Percentiles rank a stretch among this genome's conserved stretches.
These are phyloP conservation scores for Paralinhomoeus sp. DNA, from an alignment of 2,888 invertebrate species.

Conservation along the genomic window DNA sequence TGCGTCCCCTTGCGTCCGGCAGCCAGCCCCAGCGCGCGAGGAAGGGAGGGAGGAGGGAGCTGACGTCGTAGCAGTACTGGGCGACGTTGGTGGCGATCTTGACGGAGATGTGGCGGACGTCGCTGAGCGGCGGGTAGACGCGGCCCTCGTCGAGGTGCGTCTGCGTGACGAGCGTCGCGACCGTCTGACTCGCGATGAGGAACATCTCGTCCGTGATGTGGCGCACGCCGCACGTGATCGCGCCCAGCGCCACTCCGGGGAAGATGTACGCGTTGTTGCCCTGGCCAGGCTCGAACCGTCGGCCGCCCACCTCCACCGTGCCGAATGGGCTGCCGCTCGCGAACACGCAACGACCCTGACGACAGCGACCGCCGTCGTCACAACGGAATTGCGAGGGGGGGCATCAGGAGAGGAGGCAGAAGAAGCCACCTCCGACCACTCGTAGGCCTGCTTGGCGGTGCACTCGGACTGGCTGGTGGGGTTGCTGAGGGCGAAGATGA, in stretches of 20 bases:
- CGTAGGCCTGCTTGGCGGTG: slow-evolving; percentile 92
- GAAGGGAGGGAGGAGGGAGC: too few species aligned
- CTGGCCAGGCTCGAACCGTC: slow-evolving; percentile 57
- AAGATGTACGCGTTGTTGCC: slow-evolving; percentile 95
- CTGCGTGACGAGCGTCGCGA: slow-evolving; percentile 56
- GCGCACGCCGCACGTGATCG: slow-evolving; percentile 67
- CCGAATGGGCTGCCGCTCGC: slow-evolving; percentile 72
- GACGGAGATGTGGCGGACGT: slow-evolving; percentile 61
- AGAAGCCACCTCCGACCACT: slow-evolving; percentile 7
- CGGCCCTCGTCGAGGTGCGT: slow-evolving; percentile 57
- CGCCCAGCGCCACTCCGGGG: slow-evolving; percentile 76
- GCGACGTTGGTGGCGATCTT: slow-evolving; percentile 59
- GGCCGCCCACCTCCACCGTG: neutral
- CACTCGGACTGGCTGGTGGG: slow-evolving; percentile 95
- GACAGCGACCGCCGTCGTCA: neutral
- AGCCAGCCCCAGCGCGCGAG: too few species aligned
- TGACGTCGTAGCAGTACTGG: slow-evolving; percentile 51
- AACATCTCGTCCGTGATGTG: slow-evolving; percentile 83
- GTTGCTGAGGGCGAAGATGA: slow-evolving; percentile 92
- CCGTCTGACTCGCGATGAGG: slow-evolving; percentile 52
- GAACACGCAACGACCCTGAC: slow-evolving; percentile 69
- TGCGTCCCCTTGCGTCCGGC: too few species aligned
- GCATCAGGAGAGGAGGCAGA: neutral
- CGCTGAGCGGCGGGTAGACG: slow-evolving; percentile 65
- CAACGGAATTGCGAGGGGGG: neutral